A percentile compares a stretch with the other conserved stretches of the same genome.
Evolutionary conservation across 1,140 invertebrate genomes (phyloP).

Genomic region (Tenebrio molitor): DNA sequence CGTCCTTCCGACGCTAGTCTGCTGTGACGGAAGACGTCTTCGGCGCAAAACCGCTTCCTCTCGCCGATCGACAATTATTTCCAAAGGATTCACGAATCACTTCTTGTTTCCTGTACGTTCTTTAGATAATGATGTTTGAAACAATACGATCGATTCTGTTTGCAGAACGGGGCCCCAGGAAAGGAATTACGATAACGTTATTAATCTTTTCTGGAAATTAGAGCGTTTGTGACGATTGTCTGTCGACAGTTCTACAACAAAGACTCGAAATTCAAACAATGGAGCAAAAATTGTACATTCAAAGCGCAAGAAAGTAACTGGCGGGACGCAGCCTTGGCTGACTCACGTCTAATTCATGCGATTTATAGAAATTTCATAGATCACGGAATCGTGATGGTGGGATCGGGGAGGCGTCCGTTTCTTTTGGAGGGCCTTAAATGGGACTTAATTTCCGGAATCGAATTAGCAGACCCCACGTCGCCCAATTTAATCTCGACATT

Average conservation of each 20-base stretch:
- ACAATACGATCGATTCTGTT: background rate
- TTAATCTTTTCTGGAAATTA: background rate
- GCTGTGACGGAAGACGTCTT: background rate
- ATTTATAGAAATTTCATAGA: constrained; percentile 31
- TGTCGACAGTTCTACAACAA: background rate
- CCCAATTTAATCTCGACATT: background rate
- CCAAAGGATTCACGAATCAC: constrained; percentile 11
- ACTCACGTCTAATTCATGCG: constrained; percentile 23
- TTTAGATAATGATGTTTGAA: background rate
- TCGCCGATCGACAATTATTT: constrained; percentile 13
- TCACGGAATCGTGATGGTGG: background rate
- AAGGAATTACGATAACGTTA: background rate
- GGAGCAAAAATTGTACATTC: constrained; percentile 8
- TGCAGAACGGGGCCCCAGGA: background rate
- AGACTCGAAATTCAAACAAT: constrained; percentile 25
- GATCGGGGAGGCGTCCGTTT: no score
- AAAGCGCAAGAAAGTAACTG: constrained; percentile 2
- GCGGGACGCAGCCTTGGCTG: constrained; percentile 26
- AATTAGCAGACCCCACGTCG: background rate
- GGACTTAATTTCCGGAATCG: background rate
- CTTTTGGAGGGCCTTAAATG: no score
- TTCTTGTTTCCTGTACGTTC: constrained; percentile 5
- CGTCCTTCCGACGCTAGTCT: background rate
- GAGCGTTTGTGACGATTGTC: background rate
- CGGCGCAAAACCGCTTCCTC: constrained; percentile 13